Conservation (phyloP, 2,113 vertebrate genomes). For the Morone saxatilis region DNA sequence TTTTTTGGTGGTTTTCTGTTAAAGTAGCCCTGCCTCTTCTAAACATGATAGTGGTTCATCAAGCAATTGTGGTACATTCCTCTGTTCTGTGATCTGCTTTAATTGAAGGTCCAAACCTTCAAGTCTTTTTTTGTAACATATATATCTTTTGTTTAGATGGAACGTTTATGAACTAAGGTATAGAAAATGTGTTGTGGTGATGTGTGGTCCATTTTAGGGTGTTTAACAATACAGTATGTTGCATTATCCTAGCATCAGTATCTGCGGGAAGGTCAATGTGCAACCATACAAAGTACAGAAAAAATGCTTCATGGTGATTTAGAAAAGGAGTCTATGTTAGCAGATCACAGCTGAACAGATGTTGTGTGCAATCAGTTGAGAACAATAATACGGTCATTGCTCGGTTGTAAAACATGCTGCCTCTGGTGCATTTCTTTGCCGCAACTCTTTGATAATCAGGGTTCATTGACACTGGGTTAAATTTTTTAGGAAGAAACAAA, state of each 20-base stretch:
- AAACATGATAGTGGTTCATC: constrained; percentile 19
- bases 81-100: not conserved
- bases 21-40: not conserved
- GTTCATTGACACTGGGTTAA: not conserved
- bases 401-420: not conserved
- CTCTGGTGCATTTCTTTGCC: not conserved
- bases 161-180: not conserved
- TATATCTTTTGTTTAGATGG: not conserved
- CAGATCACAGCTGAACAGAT: not conserved
- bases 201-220: not conserved
- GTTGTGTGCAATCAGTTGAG: constrained; percentile 4
- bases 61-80: not conserved
- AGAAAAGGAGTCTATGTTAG: not conserved
- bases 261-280: not conserved
- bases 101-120: not conserved
- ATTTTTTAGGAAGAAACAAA: not conserved
- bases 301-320: not conserved
- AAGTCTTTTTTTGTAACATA: not conserved
- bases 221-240: not conserved
- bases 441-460: not conserved
- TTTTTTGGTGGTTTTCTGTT: not conserved
- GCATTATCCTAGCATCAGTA: not conserved
- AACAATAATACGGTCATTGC: not conserved
- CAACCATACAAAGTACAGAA: not conserved
- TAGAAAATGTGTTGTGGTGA: not conserved